Evolutionary conservation across 2,888 invertebrate species (phyloP).

Genomic region (Tribolium freemani): DNA sequence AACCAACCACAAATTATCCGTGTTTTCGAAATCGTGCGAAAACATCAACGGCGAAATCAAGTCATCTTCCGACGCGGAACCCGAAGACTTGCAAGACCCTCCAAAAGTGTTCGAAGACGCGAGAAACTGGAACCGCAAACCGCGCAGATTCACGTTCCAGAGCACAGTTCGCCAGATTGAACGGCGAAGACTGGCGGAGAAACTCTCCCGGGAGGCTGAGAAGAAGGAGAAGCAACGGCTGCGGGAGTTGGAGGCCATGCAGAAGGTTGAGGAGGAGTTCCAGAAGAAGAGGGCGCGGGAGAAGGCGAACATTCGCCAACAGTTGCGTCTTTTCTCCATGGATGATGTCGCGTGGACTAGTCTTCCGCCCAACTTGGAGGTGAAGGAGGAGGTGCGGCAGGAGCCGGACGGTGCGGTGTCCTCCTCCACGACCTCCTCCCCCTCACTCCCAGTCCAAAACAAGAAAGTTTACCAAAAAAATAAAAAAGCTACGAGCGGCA

Average conservation of each 20-base stretch:
- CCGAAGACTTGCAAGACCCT: constrained; percentile 65
- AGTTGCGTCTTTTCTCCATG: constrained; percentile 79
- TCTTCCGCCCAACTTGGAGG: constrained; percentile 69
- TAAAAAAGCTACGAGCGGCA: constrained; percentile 45
- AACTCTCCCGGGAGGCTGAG: constrained; percentile 82
- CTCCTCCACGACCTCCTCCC: constrained; percentile 71
- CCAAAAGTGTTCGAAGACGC: constrained; percentile 47
- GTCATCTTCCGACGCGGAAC: constrained; percentile 57
- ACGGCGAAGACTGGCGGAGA: constrained; percentile 80
- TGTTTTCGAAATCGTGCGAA: constrained; percentile 69
- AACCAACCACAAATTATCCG: constrained; percentile 46
- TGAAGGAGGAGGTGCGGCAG: constrained; percentile 71
- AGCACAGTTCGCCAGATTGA: constrained; percentile 88
- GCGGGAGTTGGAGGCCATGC: constrained; percentile 86
- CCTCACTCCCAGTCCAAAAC: constrained; percentile 58
- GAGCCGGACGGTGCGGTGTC: constrained; percentile 83
- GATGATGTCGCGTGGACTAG: constrained; percentile 73
- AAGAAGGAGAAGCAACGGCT: constrained; percentile 82
- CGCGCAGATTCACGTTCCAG: constrained; percentile 85
- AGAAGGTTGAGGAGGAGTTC: constrained; percentile 89
- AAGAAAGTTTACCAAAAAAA: constrained; percentile 47
- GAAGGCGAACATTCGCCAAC: constrained; percentile 82
- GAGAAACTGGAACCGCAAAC: constrained; percentile 59
- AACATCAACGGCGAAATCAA: constrained; percentile 62
- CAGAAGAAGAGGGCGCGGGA: constrained; percentile 84